phyloP scores from a whole-genome alignment of 2,888 invertebrate species.

The Eupithecia abbreviata region DNA sequence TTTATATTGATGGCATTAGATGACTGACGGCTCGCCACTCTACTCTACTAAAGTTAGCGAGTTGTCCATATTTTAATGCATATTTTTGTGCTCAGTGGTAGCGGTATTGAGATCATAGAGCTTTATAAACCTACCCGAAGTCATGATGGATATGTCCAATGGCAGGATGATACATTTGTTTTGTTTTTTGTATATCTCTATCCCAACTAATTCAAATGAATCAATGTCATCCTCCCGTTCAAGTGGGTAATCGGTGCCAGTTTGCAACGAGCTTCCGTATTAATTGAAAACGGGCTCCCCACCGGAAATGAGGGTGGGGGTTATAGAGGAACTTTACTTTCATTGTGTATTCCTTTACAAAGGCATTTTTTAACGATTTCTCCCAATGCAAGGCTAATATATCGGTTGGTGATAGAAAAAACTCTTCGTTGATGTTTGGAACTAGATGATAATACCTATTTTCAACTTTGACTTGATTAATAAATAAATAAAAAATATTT shows the following conservation, averaged over 20 bases:
- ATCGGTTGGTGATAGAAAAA: no score
- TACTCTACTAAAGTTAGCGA: no score
- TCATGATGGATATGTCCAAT: neutral
- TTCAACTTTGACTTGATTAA: no score
- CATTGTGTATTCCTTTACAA: neutral
- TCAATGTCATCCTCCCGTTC: neutral
- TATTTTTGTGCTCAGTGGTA: no score
- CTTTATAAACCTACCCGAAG: neutral
- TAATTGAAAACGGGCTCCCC: neutral
- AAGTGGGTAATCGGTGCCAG: neutral
- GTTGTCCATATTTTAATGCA: no score
- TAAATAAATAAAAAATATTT: no score
- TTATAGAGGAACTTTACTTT: neutral
- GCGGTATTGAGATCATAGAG: no score
- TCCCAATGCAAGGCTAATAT: no score
- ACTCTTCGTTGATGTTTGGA: no score
- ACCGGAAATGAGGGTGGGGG: neutral
- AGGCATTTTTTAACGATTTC: neutral
- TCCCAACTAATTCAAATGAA: neutral
- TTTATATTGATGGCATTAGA: no score
- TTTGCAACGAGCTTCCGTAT: neutral
- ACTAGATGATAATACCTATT: no score
- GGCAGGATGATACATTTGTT: neutral
- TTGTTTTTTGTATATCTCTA: neutral
- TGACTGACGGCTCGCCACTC: no score